These are phyloP conservation scores for Tetramorium parvispinum DNA, from an alignment of 1,140 invertebrate genomes.

Conservation along the genomic window DNA sequence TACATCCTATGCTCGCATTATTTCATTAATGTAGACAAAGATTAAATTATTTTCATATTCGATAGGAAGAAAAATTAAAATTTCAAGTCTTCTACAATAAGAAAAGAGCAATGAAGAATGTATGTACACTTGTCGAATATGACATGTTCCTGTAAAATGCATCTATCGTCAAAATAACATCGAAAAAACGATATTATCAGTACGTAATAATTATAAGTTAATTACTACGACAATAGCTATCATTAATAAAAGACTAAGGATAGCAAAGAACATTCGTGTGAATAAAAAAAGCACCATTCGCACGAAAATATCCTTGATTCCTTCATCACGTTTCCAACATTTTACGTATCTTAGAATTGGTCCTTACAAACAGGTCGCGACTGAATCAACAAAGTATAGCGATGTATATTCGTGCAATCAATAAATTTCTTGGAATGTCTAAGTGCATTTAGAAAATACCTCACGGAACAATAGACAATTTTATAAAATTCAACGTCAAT, in stretches of 20 bases:
- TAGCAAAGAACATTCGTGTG: neutral
- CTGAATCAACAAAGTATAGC: conserved; percentile 13
- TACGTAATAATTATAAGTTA: conserved; percentile 3
- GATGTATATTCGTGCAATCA: conserved; percentile 7
- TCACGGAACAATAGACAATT: neutral
- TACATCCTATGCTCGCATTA: neutral
- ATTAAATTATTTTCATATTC: neutral
- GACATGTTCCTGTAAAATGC: neutral
- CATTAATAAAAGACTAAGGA: neutral
- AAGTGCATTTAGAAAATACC: neutral
- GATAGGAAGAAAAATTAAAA: conserved; percentile 8
- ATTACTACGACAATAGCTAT: neutral
- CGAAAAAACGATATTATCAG: neutral
- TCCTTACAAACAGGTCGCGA: conserved; percentile 31
- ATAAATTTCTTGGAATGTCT: conserved; percentile 25
- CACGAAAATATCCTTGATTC: conserved; percentile 1
- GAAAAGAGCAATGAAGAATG: neutral
- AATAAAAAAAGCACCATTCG: conserved; percentile 8
- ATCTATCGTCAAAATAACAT: neutral
- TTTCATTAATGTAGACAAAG: neutral
- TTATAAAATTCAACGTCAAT: conserved; percentile 35
- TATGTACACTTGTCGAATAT: conserved; percentile 1
- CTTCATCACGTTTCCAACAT: conserved; percentile 14
- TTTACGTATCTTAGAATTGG: conserved; percentile 33
- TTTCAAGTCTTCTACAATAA: neutral